phyloP scores from a whole-genome alignment of 1,140 invertebrate species.

The Drosophila athabasca region DNA sequence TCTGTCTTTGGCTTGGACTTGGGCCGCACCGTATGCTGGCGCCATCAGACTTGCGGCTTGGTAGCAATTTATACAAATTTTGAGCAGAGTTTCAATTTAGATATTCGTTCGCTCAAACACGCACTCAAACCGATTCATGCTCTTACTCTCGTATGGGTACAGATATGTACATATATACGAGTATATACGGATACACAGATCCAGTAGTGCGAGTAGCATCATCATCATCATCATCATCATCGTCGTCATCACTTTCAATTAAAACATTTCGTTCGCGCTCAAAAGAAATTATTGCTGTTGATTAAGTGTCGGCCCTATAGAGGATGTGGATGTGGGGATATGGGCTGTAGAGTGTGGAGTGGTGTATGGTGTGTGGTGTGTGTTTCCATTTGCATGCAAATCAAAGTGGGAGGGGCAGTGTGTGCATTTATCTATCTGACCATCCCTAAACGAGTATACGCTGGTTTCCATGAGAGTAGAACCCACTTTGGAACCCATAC shows the following conservation, averaged over 20 bases:
- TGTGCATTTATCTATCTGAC: constrained; percentile 18
- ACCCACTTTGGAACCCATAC: too few species aligned
- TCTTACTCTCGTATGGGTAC: constrained; percentile 4
- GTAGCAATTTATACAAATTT: constrained; percentile 71
- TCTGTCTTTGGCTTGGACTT: constrained; percentile 12
- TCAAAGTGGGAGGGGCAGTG: constrained; percentile 23
- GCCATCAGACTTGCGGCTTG: constrained; percentile 50
- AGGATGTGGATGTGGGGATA: constrained; percentile 8
- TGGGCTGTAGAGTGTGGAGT: not conserved
- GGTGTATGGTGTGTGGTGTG: not conserved
- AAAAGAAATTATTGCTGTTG: constrained; percentile 67
- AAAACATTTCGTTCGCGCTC: constrained; percentile 70
- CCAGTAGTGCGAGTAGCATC: constrained; percentile 29
- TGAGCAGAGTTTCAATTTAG: constrained; percentile 72
- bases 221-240: constrained; percentile 28
- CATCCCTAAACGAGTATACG: constrained; percentile 26
- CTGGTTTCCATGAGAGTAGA: constrained; percentile 2
- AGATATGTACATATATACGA: too few species aligned
- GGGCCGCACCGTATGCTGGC: constrained; percentile 54
- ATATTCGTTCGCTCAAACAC: constrained; percentile 27
- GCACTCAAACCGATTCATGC: constrained; percentile 20
- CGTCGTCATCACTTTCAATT: constrained; percentile 71
- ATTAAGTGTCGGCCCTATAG: constrained; percentile 52
- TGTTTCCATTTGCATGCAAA: constrained; percentile 47
- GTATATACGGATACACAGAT: too few species aligned